These are phyloP conservation scores for Martes martes DNA, from an alignment of 2,113 vertebrate genomes.

Conservation along the genomic window DNA sequence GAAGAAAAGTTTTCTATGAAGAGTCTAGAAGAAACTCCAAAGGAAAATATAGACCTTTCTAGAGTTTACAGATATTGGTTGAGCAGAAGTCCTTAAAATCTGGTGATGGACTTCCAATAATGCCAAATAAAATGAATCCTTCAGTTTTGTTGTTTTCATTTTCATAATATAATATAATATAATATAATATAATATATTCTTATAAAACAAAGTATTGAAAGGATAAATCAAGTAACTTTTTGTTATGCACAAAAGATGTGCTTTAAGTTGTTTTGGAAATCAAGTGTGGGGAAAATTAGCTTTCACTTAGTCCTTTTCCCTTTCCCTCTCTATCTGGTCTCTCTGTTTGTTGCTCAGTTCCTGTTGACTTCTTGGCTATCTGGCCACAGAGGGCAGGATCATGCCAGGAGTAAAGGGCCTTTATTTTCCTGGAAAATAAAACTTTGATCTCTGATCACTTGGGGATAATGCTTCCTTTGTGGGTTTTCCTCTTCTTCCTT, in stretches of 20 bases:
- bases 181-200: conserved; percentile 9
- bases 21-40: conserved; percentile 58
- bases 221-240: conserved; percentile 54
- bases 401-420: background rate
- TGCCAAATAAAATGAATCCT: conserved; percentile 55
- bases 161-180: conserved; percentile 46
- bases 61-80: conserved; percentile 69
- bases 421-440: background rate
- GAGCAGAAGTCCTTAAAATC: conserved; percentile 64
- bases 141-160: conserved; percentile 63
- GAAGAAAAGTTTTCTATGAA: conserved; percentile 56
- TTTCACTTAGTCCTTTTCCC: background rate
- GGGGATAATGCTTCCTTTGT: background rate
- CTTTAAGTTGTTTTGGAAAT: conserved; percentile 62
- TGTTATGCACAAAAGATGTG: conserved; percentile 45
- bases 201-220: conserved; percentile 61
- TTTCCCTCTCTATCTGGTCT: conserved; percentile 2
- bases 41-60: conserved; percentile 51
- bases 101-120: conserved; percentile 68
- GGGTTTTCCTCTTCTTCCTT: background rate
- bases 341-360: background rate
- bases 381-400: background rate
- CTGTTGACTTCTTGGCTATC: background rate
- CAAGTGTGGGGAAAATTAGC: conserved; percentile 38
- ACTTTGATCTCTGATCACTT: background rate